These are phyloP conservation scores for Cyclina sinensis DNA, from an alignment of 1,140 invertebrate genomes.

Conservation along the genomic window DNA sequence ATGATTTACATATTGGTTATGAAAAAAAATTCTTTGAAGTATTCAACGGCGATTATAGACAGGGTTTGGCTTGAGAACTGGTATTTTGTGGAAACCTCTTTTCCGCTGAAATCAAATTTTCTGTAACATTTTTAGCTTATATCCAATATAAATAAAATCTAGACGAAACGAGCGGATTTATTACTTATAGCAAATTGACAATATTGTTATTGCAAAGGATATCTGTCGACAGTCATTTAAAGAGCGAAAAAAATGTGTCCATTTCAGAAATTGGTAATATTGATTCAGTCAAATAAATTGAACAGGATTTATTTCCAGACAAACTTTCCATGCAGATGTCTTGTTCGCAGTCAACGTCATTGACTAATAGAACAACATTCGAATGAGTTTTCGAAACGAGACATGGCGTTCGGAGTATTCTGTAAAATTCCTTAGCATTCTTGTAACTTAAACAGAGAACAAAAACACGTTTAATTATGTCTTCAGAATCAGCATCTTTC, in stretches of 20 bases:
- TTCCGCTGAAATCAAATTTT: neutral
- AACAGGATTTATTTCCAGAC: neutral
- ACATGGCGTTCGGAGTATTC: no score
- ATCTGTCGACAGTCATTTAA: neutral
- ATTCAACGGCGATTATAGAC: neutral
- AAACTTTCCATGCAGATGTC: no score
- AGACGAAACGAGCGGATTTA: no score
- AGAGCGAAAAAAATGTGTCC: neutral
- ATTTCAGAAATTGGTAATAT: neutral
- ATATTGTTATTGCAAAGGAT: neutral
- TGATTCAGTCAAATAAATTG: neutral
- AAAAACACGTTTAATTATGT: no score
- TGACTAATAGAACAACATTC: no score
- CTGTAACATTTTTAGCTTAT: no score
- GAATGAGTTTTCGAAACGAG: no score
- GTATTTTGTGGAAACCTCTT: neutral
- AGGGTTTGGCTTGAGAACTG: neutral
- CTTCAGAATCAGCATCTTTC: no score
- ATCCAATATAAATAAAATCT: no score
- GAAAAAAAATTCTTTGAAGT: conserved; percentile 12
- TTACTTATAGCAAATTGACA: neutral
- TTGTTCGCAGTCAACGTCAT: no score
- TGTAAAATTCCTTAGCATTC: no score
- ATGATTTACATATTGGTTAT: conserved; percentile 10
- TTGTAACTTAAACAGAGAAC: no score